Base-by-base conservation (phyloP, 2,888 invertebrate genomes). In the Myopa testacea region DNA sequence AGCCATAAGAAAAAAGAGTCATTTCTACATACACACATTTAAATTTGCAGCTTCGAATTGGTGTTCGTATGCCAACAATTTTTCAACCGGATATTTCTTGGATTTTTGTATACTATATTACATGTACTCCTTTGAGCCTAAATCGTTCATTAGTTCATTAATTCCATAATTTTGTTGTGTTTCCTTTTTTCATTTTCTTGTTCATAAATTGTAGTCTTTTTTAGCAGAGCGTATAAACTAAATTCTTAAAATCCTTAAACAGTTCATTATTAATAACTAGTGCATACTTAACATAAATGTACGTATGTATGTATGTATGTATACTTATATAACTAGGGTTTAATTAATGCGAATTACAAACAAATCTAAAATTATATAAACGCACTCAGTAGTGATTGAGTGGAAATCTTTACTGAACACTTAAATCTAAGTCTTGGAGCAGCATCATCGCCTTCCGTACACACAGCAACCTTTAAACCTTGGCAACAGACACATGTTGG, bases 201-300 rank as follows among this genome's bases (percentile, higher is more conserved):
- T 76, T 14, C 34, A 26, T 75, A 75, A 75, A 67, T 34, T 65
- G 34, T 60, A 79, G 79, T 79, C 77, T 79, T 79, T 76, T 79
- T 60, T 75, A 75, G 77, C 72, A 26, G 75, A 78, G 79, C 62
- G 76, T 65, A 50, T 65, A 68, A 68, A 67, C 73, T 77, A 73
- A 77, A 77, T 60, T 73, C 68, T 60, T 68, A 63, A 50, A 45
- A 26, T 75, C 26, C n/a, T 55, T 68, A 55, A 37, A 72, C 58
- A 72, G 8, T 38, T n/a, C n/a, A 38, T 72, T 72, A 60, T 55
- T 38, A 16, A 60, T 52, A 70, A 52, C 38, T 60, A 38, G 60
- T 40, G 72, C 71, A n/a, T 38, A 50, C 19, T 50, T 16, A 60
- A 62, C n/a, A 62, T 40, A 58, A n/a, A n/a, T n/a, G n/a, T n/a